phyloP scores from a whole-genome alignment of 2,797 vertebrate species.

The Carapus acus region DNA sequence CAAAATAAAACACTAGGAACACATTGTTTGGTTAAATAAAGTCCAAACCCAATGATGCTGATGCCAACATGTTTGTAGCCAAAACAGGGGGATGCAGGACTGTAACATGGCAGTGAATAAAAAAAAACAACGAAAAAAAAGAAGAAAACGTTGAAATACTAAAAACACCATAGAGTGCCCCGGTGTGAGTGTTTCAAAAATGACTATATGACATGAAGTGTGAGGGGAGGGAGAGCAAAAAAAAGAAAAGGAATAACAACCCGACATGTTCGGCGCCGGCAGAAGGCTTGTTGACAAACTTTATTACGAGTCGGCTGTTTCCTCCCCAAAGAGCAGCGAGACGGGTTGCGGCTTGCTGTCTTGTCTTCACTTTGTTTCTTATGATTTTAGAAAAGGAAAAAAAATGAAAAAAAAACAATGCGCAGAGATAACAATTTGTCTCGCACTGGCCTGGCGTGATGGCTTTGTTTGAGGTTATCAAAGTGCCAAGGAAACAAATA shows the following conservation, averaged over 20 bases:
- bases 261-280: constrained; percentile 21
- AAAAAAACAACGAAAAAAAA: too few relatives aligned
- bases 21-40: too few relatives aligned
- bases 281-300: constrained; percentile 42
- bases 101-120: too few relatives aligned
- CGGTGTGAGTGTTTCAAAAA: neutral
- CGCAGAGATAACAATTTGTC: constrained; percentile 44
- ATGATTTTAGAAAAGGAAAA: constrained; percentile 29
- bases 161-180: too few relatives aligned
- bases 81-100: too few relatives aligned
- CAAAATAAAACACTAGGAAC: too few relatives aligned
- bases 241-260: too few relatives aligned
- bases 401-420: constrained; percentile 41
- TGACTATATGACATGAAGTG: too few relatives aligned
- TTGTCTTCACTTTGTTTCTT: constrained; percentile 36
- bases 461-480: constrained; percentile 39
- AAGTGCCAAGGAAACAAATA: constrained; percentile 30
- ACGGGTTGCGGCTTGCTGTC: constrained; percentile 26
- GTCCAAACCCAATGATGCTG: neutral
- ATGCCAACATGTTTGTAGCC: too few relatives aligned
- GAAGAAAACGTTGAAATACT: too few relatives aligned
- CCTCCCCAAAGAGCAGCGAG: constrained; percentile 37
- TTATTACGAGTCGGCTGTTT: constrained; percentile 38
- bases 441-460: constrained; percentile 37
- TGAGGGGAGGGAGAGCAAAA: too few relatives aligned